These are phyloP conservation scores for Mya arenaria DNA, from an alignment of 1,140 invertebrate species.

Conservation along the genomic window DNA sequence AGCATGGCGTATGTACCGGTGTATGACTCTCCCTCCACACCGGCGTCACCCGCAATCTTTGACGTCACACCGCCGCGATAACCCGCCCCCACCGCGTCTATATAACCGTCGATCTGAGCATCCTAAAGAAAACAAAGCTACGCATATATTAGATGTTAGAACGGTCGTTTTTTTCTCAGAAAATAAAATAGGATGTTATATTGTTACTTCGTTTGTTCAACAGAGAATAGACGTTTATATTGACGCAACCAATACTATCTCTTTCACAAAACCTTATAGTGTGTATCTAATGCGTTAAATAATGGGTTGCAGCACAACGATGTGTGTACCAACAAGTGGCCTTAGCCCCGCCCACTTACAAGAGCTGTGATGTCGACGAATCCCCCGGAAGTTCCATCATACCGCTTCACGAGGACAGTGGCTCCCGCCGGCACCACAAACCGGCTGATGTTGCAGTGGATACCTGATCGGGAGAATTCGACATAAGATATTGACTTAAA, in stretches of 20 bases:
- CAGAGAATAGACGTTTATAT: too few species aligned
- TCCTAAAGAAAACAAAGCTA: constrained; percentile 43
- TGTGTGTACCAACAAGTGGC: too few species aligned
- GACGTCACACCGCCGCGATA: constrained; percentile 60
- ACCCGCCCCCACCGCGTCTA: constrained; percentile 61
- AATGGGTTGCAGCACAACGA: too few species aligned
- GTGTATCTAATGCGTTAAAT: too few species aligned
- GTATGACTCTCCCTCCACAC: constrained; percentile 65
- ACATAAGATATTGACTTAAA: constrained; percentile 5
- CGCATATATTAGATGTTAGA: not conserved
- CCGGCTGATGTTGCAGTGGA: constrained; percentile 63
- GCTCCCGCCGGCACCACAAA: constrained; percentile 54
- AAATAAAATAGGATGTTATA: too few species aligned
- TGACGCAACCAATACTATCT: not conserved
- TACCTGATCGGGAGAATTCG: too few species aligned
- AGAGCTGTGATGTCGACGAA: constrained; percentile 57
- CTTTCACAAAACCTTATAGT: not conserved
- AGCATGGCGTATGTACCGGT: too few species aligned
- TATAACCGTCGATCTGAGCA: constrained; percentile 66
- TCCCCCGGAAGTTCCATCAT: constrained; percentile 57
- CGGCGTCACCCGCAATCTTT: constrained; percentile 23
- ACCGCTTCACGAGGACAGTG: constrained; percentile 47
- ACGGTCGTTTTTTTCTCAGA: too few species aligned
- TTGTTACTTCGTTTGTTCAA: too few species aligned
- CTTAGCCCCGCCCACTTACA: constrained; percentile 23